A percentile compares a stretch with the other conserved stretches of the same genome.
Evolutionary conservation across 2,888 invertebrate species (phyloP).

Genomic region (Ramazzottius varieornatus): DNA sequence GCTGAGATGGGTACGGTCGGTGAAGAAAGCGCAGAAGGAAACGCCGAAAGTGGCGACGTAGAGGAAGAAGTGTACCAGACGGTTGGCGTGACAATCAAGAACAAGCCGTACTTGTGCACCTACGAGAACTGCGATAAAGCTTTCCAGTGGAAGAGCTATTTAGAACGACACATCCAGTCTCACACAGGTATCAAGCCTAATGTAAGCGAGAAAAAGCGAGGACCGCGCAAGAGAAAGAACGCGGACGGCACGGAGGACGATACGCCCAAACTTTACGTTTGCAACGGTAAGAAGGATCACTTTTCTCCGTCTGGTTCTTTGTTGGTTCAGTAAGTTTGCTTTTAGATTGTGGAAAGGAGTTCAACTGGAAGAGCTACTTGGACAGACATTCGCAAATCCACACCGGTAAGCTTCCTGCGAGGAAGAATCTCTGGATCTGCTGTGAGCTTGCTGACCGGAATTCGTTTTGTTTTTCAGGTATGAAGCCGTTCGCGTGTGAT

Average conservation of each 20-base stretch:
- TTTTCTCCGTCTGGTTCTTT: neutral
- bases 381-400: neutral
- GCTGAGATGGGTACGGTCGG: too few species aligned
- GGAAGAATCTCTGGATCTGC: too few species aligned
- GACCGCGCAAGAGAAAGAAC: neutral
- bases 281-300: neutral
- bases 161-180: neutral
- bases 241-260: neutral
- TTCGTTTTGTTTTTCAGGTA: neutral
- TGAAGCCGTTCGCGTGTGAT: neutral
- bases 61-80: too few species aligned
- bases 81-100: too few species aligned
- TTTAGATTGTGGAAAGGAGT: neutral
- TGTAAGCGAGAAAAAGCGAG: neutral
- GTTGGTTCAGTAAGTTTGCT: neutral
- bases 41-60: too few species aligned
- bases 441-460: too few species aligned
- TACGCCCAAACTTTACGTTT: neutral
- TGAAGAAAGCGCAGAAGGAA: too few species aligned
- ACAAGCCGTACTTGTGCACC: too few species aligned
- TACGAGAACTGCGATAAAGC: neutral
- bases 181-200: neutral
- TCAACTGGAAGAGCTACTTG: neutral
- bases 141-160: neutral
- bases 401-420: neutral